Evolutionary conservation across 2,797 vertebrate species (phyloP).

Genomic region (Notolepis coatsorum): DNA sequence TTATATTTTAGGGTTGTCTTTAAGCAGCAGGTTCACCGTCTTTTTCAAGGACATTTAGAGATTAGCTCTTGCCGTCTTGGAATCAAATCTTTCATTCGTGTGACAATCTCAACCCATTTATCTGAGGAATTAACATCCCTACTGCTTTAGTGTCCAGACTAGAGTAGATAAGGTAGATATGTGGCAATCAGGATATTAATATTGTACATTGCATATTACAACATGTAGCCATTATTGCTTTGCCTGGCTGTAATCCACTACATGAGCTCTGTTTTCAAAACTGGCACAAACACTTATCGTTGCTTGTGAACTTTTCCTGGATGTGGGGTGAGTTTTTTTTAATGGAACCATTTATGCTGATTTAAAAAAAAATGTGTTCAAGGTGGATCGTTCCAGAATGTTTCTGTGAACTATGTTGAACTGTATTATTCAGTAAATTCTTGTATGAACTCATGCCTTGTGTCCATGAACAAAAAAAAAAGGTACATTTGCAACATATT

Average conservation of each 20-base stretch:
- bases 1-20: no score
- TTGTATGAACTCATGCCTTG: conserved; percentile 12
- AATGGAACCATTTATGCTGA: conserved; percentile 49
- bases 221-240: conserved; percentile 22
- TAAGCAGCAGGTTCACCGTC: no score
- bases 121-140: conserved; percentile 13
- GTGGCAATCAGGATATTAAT: conserved; percentile 29
- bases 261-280: conserved; percentile 1
- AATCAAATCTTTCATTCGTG: no score
- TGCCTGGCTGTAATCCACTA: conserved; percentile 1
- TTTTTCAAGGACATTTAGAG: no score
- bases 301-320: conserved; percentile 32
- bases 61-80: no score
- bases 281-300: conserved; percentile 13
- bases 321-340: conserved; percentile 38
- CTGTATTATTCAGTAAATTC: conserved; percentile 58
- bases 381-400: conserved; percentile 38
- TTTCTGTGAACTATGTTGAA: conserved; percentile 52
- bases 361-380: conserved; percentile 38
- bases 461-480: neutral
- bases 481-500: neutral
- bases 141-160: conserved; percentile 9
- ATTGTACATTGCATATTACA: conserved; percentile 12
- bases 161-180: conserved; percentile 22
- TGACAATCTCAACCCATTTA: no score